These are phyloP conservation scores for Grantiella picta DNA, from an alignment of 2,113 vertebrate species.

Conservation along the genomic window DNA sequence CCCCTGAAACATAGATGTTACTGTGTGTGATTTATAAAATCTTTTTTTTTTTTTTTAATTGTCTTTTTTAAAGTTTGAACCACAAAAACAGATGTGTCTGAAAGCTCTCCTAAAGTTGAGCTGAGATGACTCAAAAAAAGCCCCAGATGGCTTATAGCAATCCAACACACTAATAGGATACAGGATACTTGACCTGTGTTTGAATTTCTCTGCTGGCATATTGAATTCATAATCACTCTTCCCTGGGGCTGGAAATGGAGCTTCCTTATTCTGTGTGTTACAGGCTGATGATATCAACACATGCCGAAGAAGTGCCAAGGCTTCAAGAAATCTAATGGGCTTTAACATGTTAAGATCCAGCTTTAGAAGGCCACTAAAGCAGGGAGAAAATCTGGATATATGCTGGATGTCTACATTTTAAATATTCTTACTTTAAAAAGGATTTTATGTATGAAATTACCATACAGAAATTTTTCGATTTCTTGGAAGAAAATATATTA, in stretches of 20 bases:
- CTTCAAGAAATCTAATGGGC: neutral
- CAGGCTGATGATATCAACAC: neutral
- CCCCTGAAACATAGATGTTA: neutral
- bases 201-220: neutral
- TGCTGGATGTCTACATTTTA: neutral
- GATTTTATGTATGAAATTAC: neutral
- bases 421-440: neutral
- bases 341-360: neutral
- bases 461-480: neutral
- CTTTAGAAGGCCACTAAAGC: neutral
- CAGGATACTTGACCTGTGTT: neutral
- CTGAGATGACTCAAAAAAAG: neutral
- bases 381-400: neutral
- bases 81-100: neutral
- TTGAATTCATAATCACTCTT: neutral
- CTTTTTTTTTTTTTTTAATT: neutral
- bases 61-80: neutral
- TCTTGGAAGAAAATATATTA: neutral
- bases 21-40: neutral
- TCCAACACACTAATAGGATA: neutral
- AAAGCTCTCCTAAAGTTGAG: neutral
- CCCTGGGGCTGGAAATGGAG: neutral
- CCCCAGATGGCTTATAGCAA: neutral
- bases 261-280: neutral
- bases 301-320: neutral